Conservation (phyloP, 2,113 vertebrate species). For the Dipodomys ordii region DNA sequence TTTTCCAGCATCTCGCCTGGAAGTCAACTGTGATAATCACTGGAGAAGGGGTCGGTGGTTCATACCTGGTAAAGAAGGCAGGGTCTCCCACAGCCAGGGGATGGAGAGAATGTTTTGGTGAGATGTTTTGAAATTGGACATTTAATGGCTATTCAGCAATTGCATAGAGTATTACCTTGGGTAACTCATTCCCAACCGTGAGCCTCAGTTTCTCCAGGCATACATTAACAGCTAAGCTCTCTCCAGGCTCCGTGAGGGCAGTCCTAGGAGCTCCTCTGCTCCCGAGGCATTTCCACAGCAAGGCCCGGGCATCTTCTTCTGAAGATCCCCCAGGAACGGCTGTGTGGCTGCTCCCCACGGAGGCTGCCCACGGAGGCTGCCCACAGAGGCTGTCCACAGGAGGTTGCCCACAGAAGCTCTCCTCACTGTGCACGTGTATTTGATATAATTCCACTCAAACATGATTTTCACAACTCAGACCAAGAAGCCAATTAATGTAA, state of each 20-base stretch:
- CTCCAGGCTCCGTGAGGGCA: background rate
- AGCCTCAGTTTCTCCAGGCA: background rate
- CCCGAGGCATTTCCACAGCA: background rate
- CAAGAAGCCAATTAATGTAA: slow-evolving; percentile 30
- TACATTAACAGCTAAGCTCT: background rate
- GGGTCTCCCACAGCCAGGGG: background rate
- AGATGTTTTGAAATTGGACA: background rate
- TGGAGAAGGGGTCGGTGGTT: background rate
- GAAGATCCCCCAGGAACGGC: background rate
- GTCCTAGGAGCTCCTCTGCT: fast-evolving
- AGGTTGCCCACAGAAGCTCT: background rate
- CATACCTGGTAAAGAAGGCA: fast-evolving
- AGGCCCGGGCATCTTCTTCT: background rate
- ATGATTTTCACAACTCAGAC: background rate
- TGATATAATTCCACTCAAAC: background rate
- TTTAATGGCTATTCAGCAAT: background rate
- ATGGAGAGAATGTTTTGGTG: background rate
- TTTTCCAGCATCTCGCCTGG: background rate
- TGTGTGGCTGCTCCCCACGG: fast-evolving
- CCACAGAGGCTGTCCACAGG: no score
- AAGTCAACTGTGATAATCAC: background rate
- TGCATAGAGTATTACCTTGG: background rate
- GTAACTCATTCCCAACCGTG: background rate
- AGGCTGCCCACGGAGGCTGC: background rate
- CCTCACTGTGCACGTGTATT: no score